These are phyloP conservation scores for Craniophora ligustri DNA, from an alignment of 2,888 invertebrate genomes.

Conservation along the genomic window DNA sequence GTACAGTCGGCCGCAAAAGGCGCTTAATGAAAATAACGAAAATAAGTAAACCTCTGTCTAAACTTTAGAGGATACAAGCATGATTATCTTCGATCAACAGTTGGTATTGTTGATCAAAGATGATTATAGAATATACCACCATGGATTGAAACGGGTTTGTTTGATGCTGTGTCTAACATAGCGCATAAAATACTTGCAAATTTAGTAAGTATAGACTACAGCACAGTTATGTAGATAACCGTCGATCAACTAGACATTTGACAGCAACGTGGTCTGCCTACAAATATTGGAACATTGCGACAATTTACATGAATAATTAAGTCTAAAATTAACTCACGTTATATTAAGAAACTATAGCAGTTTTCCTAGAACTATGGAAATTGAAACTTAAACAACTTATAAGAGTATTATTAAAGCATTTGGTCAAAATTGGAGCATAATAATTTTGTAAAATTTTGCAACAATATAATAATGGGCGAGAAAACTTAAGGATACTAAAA, in stretches of 20 bases:
- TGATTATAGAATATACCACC: too few species aligned
- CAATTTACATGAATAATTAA: constrained; percentile 41
- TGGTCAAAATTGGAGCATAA: neutral
- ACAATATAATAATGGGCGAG: neutral
- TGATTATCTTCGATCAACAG: too few species aligned
- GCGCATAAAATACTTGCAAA: too few species aligned
- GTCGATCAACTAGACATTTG: constrained; percentile 26
- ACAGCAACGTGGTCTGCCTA: constrained; percentile 45
- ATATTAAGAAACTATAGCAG: constrained; percentile 6
- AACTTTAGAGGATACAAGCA: too few species aligned
- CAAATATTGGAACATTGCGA: constrained; percentile 34
- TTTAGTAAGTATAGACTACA: constrained; percentile 2
- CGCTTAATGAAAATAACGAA: too few species aligned
- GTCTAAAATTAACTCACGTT: constrained; percentile 2
- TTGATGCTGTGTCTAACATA: too few species aligned
- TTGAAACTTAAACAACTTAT: constrained; percentile 2
- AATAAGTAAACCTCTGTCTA: too few species aligned
- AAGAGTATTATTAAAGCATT: neutral
- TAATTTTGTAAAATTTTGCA: neutral
- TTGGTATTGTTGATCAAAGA: too few species aligned
- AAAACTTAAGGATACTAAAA: too few species aligned
- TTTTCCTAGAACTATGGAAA: constrained; percentile 3
- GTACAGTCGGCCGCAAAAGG: too few species aligned
- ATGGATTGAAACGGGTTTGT: too few species aligned
- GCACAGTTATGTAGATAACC: constrained; percentile 9